These are phyloP conservation scores for Calliopsis andreniformis DNA, from an alignment of 1,140 invertebrate genomes.

Conservation along the genomic window DNA sequence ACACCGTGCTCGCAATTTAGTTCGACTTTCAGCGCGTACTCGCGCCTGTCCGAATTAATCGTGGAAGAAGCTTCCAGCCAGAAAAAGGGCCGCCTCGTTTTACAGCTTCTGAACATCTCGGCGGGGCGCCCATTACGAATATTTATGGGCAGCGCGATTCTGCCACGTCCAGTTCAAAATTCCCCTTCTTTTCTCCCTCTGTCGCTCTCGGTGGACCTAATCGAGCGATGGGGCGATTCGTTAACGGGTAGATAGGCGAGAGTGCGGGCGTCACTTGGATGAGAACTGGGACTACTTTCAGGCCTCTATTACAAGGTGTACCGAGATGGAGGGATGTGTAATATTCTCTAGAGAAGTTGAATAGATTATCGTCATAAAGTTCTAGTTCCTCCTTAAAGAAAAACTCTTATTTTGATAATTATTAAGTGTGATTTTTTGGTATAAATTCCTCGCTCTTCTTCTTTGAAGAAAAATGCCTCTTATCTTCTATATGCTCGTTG, in stretches of 20 bases:
- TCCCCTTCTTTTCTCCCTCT: not conserved
- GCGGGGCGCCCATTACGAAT: slow-evolving; percentile 40
- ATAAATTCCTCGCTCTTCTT: too few species aligned
- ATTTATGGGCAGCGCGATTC: slow-evolving; percentile 42
- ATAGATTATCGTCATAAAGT: too few species aligned
- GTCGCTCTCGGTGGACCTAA: slow-evolving; percentile 10
- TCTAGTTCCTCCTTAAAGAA: too few species aligned
- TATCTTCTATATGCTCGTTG: too few species aligned
- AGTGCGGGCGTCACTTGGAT: slow-evolving; percentile 3
- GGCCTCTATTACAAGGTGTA: slow-evolving; percentile 23
- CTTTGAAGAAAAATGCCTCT: too few species aligned
- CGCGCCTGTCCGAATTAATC: slow-evolving; percentile 4
- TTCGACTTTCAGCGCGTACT: not conserved
- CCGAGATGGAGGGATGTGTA: too few species aligned
- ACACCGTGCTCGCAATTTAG: not conserved
- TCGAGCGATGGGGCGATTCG: slow-evolving; percentile 39
- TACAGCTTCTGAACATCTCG: slow-evolving; percentile 41
- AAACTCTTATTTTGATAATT: too few species aligned
- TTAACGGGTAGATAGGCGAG: slow-evolving; percentile 46
- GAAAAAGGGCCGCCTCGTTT: slow-evolving; percentile 40
- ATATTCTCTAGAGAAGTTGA: too few species aligned
- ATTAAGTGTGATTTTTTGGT: too few species aligned
- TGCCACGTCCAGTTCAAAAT: slow-evolving; percentile 22
- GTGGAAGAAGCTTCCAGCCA: not conserved
- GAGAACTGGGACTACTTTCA: slow-evolving; percentile 31